These are phyloP conservation scores for Galago senegalensis DNA, from an alignment of 2,797 vertebrate species.

Conservation along the genomic window DNA sequence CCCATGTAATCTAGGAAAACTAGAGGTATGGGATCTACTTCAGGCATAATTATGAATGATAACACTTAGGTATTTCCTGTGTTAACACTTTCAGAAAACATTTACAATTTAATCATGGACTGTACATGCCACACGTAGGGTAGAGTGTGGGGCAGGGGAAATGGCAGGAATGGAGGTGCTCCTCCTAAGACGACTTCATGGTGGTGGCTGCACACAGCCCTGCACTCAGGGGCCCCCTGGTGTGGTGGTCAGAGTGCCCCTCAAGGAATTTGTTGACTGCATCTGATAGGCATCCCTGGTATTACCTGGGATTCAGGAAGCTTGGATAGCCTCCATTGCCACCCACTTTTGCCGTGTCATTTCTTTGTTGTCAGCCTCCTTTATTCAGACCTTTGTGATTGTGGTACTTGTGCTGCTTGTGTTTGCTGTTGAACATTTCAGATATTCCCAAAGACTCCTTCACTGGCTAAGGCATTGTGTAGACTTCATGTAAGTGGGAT, in stretches of 20 bases:
- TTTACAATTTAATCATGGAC: neutral
- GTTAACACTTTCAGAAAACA: constrained; percentile 16
- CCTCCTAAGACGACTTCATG: neutral
- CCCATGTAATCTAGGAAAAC: neutral
- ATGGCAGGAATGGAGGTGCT: neutral
- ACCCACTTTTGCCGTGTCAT: neutral
- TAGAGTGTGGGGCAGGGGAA: neutral
- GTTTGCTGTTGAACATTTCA: neutral
- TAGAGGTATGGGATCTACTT: neutral
- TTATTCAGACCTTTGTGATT: neutral
- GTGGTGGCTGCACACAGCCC: neutral
- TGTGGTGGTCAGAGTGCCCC: neutral
- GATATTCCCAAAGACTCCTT: neutral
- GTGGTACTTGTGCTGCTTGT: neutral
- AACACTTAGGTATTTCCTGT: neutral
- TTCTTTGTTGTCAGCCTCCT: neutral
- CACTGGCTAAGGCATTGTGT: neutral
- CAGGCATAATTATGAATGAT: neutral
- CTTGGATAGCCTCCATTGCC: neutral
- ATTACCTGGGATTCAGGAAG: neutral
- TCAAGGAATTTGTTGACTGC: neutral
- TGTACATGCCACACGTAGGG: neutral
- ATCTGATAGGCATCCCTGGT: neutral
- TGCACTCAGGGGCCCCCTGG: neutral
- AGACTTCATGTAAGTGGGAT: neutral